These are phyloP conservation scores for Neoarius graeffei DNA, from an alignment of 2,113 vertebrate species.

Conservation along the genomic window DNA sequence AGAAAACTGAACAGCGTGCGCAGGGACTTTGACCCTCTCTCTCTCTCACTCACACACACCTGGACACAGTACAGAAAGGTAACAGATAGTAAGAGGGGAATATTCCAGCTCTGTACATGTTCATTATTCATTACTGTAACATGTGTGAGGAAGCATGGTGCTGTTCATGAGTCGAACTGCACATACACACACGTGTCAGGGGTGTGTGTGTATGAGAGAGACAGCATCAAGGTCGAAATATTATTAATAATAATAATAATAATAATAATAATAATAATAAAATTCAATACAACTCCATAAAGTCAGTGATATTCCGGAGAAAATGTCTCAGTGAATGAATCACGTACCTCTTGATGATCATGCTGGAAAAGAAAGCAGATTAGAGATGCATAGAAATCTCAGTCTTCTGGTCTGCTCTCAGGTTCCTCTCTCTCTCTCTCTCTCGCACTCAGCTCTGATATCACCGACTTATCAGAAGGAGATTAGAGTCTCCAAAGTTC, in stretches of 20 bases:
- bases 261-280: not conserved
- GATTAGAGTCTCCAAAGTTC: conserved; percentile 23
- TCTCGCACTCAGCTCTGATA: not conserved
- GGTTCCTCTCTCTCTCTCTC: not conserved
- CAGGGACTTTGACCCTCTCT: not conserved
- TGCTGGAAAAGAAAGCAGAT: not conserved
- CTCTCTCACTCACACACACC: not conserved
- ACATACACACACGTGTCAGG: not conserved
- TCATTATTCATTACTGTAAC: not conserved
- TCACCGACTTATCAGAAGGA: not conserved
- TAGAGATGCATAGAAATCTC: not conserved
- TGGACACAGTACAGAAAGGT: not conserved
- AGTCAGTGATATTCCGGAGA: not conserved
- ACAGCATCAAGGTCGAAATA: not conserved
- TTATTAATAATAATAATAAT: not conserved
- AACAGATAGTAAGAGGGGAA: not conserved
- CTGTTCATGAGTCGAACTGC: not conserved
- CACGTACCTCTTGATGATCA: not conserved
- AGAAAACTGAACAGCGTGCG: not conserved
- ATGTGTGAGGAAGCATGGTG: not conserved
- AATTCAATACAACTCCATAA: not conserved
- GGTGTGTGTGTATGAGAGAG: not conserved
- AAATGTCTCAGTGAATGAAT: not conserved
- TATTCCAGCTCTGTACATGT: not conserved
- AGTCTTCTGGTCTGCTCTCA: not conserved